Percentiles rank a stretch among this genome's conserved stretches.
These are phyloP conservation scores for Berghia stephanieae DNA, from an alignment of 1,140 invertebrate genomes.

Conservation along the genomic window DNA sequence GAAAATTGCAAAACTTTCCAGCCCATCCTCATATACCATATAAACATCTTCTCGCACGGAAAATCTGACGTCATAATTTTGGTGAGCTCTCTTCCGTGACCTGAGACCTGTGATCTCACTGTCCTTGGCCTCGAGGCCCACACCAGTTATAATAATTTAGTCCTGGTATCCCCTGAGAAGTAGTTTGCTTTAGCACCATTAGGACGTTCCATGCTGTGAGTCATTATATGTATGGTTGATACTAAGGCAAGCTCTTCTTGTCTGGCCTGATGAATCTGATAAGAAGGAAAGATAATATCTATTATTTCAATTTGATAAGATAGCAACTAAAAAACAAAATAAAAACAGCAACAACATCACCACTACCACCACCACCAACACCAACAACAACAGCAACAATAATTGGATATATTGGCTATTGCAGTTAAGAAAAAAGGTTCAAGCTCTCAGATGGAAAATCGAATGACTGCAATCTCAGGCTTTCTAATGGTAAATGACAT, in stretches of 20 bases:
- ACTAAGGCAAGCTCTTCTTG: conserved; percentile 36
- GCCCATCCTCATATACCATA: too few relatives aligned
- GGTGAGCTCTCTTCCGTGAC: too few relatives aligned
- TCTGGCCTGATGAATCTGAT: conserved; percentile 38
- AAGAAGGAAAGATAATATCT: not conserved
- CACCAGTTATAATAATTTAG: too few relatives aligned
- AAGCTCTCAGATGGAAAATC: not conserved
- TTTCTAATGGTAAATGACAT: not conserved
- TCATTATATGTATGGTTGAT: too few relatives aligned
- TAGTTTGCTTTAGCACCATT: too few relatives aligned
- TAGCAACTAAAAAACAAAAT: not conserved
- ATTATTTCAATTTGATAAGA: not conserved
- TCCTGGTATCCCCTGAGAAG: too few relatives aligned
- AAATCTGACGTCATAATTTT: too few relatives aligned
- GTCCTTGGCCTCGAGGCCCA: too few relatives aligned
- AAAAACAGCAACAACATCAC: not conserved
- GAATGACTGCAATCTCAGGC: not conserved
- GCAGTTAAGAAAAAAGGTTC: not conserved
- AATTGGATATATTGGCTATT: not conserved
- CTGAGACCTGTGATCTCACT: too few relatives aligned
- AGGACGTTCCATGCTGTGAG: too few relatives aligned
- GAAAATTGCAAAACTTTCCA: too few relatives aligned
- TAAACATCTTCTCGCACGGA: too few relatives aligned
- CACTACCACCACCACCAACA: not conserved
- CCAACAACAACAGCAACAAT: not conserved